Conservation (phyloP, 2,113 vertebrate genomes). For the Eonycteris spelaea region DNA sequence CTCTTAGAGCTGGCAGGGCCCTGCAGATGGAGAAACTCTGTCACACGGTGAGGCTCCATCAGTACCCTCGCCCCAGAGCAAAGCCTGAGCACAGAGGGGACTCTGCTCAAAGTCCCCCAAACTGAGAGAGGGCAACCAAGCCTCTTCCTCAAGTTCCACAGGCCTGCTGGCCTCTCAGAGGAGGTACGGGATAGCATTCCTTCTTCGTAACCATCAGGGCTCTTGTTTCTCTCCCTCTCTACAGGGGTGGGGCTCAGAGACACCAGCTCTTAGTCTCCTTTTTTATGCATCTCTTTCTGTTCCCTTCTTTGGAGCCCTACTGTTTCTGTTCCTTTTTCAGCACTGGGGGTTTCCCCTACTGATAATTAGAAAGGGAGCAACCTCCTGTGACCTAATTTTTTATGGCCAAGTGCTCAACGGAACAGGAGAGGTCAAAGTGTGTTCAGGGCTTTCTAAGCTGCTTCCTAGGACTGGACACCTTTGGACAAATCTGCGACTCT, state of each 20-base stretch:
- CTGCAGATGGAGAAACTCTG: background rate
- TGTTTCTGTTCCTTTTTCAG: background rate
- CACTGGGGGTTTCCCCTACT: background rate
- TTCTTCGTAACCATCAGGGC: no score
- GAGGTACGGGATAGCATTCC: background rate
- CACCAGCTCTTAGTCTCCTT: background rate
- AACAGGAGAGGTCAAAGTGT: background rate
- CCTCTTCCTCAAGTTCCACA: background rate
- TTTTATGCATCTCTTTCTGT: background rate
- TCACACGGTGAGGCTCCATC: fast-evolving
- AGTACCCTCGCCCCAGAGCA: background rate
- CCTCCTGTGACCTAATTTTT: background rate
- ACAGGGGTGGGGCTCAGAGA: background rate
- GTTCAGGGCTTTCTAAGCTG: background rate
- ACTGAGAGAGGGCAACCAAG: background rate
- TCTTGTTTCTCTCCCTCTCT: background rate
- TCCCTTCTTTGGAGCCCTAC: background rate
- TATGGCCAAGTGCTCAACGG: background rate
- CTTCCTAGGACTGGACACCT: background rate
- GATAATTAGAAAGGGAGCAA: background rate
- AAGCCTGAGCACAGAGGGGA: no score
- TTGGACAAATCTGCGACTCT: background rate
- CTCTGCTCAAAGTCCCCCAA: background rate
- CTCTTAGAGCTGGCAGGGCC: fast-evolving
- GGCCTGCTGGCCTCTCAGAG: fast-evolving